These are phyloP conservation scores for Sylvilagus floridanus DNA, from an alignment of 2,797 vertebrate species.

Conservation along the genomic window DNA sequence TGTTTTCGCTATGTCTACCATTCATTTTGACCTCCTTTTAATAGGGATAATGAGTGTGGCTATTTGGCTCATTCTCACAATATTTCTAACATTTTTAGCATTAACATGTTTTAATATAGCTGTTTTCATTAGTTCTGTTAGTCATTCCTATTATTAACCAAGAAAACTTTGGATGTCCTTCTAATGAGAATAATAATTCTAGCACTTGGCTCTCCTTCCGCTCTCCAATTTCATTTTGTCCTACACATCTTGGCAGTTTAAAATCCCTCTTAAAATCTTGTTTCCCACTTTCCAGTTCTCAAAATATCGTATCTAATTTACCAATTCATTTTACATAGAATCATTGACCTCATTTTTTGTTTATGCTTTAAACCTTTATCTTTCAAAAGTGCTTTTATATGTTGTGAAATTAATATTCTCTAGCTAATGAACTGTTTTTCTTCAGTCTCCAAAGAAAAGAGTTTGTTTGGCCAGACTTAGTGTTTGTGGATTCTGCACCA, in stretches of 20 bases:
- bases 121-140: conserved; percentile 59
- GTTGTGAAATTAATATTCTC: conserved; percentile 41
- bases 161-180: conserved; percentile 60
- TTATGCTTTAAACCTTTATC: conserved; percentile 23
- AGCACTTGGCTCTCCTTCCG: not conserved
- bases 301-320: conserved; percentile 33
- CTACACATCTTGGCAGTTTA: not conserved
- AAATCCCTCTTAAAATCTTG: conserved; percentile 46
- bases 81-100: conserved; percentile 54
- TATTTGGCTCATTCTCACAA: not conserved
- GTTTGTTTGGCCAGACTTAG: not conserved
- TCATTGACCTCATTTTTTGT: conserved; percentile 55
- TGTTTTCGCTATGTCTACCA: conserved; percentile 32
- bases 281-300: conserved; percentile 35
- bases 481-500: not conserved
- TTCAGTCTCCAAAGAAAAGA: conserved; percentile 45
- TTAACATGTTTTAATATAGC: conserved; percentile 64
- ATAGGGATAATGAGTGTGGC: not conserved
- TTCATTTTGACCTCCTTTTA: conserved; percentile 50
- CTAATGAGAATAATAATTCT: conserved; percentile 44
- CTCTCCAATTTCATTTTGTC: not conserved
- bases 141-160: conserved; percentile 66
- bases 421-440: conserved; percentile 11
- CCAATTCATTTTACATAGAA: conserved; percentile 49
- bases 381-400: conserved; percentile 46